phyloP scores from a whole-genome alignment of 2,888 invertebrate species.

The Dicyrtomina minuta region DNA sequence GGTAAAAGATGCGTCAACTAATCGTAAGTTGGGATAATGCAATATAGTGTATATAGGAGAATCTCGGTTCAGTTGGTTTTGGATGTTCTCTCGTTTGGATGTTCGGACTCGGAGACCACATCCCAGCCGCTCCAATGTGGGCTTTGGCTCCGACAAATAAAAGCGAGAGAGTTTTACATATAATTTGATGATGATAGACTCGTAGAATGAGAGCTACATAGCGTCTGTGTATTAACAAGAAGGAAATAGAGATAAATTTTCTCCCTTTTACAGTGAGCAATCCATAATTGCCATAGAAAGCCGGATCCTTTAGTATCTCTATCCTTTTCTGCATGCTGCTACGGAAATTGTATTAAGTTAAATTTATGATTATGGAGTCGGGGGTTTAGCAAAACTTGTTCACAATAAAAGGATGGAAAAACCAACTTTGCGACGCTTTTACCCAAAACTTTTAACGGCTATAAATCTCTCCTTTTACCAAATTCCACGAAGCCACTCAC shows the following conservation, averaged over 20 bases:
- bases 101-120: too few species aligned
- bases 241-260: slow-evolving; percentile 48
- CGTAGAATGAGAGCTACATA: too few species aligned
- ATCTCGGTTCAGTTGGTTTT: too few species aligned
- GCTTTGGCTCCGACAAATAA: too few species aligned
- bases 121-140: too few species aligned
- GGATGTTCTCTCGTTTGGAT: too few species aligned
- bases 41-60: too few species aligned
- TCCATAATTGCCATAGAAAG: slow-evolving; percentile 50
- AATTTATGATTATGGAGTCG: slow-evolving; percentile 52
- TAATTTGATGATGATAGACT: too few species aligned
- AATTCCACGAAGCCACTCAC: slow-evolving; percentile 25
- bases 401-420: slow-evolving; percentile 44
- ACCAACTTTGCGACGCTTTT: slow-evolving; percentile 51
- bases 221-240: neutral
- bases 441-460: slow-evolving; percentile 51
- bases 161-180: too few species aligned
- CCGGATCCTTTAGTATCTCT: slow-evolving; percentile 41
- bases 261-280: slow-evolving; percentile 50
- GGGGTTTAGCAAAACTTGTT: slow-evolving; percentile 37
- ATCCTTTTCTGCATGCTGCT: slow-evolving; percentile 46
- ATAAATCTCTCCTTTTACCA: slow-evolving; percentile 47
- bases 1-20: too few species aligned
- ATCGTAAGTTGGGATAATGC: too few species aligned
- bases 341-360: slow-evolving; percentile 53